These are phyloP conservation scores for Sebastes fasciatus DNA, from an alignment of 2,113 vertebrate genomes.

Conservation along the genomic window DNA sequence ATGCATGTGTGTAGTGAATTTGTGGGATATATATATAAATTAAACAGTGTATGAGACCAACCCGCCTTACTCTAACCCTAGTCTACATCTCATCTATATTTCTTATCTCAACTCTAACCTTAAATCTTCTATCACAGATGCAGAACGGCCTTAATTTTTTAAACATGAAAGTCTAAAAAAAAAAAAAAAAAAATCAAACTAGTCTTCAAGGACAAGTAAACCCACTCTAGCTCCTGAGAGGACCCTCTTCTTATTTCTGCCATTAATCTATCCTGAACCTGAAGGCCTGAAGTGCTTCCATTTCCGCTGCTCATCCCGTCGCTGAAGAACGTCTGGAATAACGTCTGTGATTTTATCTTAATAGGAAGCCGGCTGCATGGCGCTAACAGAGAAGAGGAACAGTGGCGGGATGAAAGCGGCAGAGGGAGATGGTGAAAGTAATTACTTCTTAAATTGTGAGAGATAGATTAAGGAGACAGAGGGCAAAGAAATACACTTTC, in stretches of 20 bases:
- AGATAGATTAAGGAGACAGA: slow-evolving; percentile 42
- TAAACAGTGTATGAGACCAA: too few relatives aligned
- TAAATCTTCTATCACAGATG: background rate
- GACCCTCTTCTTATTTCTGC: background rate
- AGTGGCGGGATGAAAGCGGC: slow-evolving; percentile 1
- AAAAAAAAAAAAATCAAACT: background rate
- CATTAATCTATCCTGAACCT: slow-evolving; percentile 30
- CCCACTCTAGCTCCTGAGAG: background rate
- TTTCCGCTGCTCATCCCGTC: slow-evolving; percentile 26
- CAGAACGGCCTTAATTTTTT: background rate
- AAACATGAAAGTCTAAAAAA: background rate
- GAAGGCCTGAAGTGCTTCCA: slow-evolving; percentile 13
- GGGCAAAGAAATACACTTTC: slow-evolving; percentile 20
- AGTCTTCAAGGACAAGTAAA: background rate
- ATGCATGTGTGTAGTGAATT: too few relatives aligned
- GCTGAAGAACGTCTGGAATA: slow-evolving; percentile 36
- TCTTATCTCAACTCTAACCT: too few relatives aligned
- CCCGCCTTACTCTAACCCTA: too few relatives aligned
- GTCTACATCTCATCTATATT: too few relatives aligned
- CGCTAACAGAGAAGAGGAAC: slow-evolving; percentile 7
- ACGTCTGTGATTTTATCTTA: slow-evolving; percentile 42
- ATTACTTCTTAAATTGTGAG: slow-evolving; percentile 48
- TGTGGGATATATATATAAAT: too few relatives aligned
- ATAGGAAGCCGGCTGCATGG: background rate
- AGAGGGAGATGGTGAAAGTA: slow-evolving; percentile 35